phyloP scores from a whole-genome alignment of 2,113 vertebrate genomes.

The Nibea coibor region DNA sequence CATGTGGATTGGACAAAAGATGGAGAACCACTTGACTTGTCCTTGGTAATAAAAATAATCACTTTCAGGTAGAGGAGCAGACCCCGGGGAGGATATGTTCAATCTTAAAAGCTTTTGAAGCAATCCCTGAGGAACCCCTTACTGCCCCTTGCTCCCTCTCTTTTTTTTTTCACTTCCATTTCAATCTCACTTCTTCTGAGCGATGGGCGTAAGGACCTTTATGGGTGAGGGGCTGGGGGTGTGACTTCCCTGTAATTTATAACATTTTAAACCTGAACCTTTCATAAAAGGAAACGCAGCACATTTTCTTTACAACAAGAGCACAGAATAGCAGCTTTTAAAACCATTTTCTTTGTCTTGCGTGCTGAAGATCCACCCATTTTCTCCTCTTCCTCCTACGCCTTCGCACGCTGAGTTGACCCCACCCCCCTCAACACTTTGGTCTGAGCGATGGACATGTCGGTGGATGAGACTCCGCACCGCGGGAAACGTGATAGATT shows the following conservation, averaged over 20 bases:
- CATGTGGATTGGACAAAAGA: slow-evolving; percentile 92
- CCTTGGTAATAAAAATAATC: slow-evolving; percentile 82
- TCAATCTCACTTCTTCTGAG: slow-evolving; percentile 25
- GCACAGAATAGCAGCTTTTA: neutral
- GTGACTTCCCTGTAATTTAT: neutral
- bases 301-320: slow-evolving; percentile 10
- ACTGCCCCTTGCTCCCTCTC: neutral
- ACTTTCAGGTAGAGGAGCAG: neutral
- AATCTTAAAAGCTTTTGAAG: slow-evolving; percentile 60
- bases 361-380: neutral
- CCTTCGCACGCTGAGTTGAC: neutral
- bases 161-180: slow-evolving; percentile 9
- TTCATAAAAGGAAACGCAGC: neutral
- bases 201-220: slow-evolving; percentile 5
- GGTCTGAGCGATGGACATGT: slow-evolving; percentile 41
- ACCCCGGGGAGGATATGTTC: slow-evolving; percentile 9
- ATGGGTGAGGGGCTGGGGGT: neutral
- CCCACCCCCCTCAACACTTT: slow-evolving; percentile 10
- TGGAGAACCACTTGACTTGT: slow-evolving; percentile 86
- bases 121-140: slow-evolving; percentile 42
- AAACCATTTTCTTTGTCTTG: slow-evolving; percentile 9
- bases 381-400: slow-evolving; percentile 15
- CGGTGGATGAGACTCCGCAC: slow-evolving; percentile 33
- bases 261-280: neutral
- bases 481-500: slow-evolving; percentile 57